Conservation (phyloP, 2,797 vertebrate genomes). For the Vireo griseus region DNA sequence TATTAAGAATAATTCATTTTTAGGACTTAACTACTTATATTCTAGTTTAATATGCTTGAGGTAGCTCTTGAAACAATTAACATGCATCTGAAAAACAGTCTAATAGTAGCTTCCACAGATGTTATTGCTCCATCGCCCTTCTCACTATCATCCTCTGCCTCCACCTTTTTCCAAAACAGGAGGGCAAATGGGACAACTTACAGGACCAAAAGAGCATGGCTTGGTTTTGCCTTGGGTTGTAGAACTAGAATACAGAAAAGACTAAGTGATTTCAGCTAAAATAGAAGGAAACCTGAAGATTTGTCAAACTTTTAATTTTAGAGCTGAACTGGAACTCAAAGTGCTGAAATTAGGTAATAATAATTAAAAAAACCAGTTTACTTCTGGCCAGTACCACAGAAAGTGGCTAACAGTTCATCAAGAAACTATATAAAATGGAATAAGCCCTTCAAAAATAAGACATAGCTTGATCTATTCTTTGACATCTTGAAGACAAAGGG, state of each 20-base stretch:
- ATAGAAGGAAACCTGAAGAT: background rate
- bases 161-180: accelerated
- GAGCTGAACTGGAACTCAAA: background rate
- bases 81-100: background rate
- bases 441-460: background rate
- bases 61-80: background rate
- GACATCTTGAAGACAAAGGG: background rate
- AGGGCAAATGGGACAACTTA: background rate
- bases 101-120: background rate
- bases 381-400: background rate
- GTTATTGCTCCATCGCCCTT: background rate
- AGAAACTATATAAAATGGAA: background rate
- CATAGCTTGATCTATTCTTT: background rate
- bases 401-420: background rate
- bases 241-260: background rate
- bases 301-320: background rate
- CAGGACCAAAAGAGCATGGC: accelerated
- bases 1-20: background rate
- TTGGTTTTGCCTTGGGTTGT: background rate
- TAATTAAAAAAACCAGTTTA: background rate
- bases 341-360: background rate
- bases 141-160: background rate
- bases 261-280: background rate
- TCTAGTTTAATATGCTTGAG: background rate
- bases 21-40: background rate